phyloP scores from a whole-genome alignment of 1,140 invertebrate species.

The Steinernema feltiae region DNA sequence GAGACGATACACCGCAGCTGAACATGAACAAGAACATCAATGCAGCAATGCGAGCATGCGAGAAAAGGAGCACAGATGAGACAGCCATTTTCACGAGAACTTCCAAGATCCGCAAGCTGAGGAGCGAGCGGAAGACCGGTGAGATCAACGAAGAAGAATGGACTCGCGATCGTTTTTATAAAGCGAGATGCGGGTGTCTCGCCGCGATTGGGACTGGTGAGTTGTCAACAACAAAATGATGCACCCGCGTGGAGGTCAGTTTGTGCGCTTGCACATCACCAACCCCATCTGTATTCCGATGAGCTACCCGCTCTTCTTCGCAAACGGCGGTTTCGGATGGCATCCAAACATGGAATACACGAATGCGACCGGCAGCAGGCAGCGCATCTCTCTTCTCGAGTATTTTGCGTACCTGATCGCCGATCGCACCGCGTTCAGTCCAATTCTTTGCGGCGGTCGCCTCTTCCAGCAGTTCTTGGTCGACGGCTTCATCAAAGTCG shows the following conservation, averaged over 20 bases:
- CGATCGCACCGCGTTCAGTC: constrained; percentile 22
- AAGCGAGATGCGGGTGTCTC: no score
- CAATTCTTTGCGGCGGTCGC: constrained; percentile 10
- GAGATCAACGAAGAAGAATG: no score
- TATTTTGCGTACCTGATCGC: constrained; percentile 17
- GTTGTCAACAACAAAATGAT: no score
- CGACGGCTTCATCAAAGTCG: constrained; percentile 18
- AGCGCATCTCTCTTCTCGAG: not conserved
- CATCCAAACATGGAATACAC: not conserved
- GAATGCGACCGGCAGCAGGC: not conserved
- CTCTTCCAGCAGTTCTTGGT: constrained; percentile 32
- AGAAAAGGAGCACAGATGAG: no score
- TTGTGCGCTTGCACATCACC: not conserved
- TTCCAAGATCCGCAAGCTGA: no score
- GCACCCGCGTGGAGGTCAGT: not conserved
- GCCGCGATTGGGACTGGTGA: not conserved
- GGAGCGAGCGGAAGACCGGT: no score
- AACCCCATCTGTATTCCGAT: not conserved
- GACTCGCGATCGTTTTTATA: no score
- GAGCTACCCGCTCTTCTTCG: constrained; percentile 20
- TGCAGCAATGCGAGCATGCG: no score
- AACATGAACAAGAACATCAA: no score
- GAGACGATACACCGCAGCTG: no score
- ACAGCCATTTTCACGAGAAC: no score
- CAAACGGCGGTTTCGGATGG: constrained; percentile 21